Conservation (phyloP, 2,888 invertebrate species). For the Caenorhabditis afra region DNA sequence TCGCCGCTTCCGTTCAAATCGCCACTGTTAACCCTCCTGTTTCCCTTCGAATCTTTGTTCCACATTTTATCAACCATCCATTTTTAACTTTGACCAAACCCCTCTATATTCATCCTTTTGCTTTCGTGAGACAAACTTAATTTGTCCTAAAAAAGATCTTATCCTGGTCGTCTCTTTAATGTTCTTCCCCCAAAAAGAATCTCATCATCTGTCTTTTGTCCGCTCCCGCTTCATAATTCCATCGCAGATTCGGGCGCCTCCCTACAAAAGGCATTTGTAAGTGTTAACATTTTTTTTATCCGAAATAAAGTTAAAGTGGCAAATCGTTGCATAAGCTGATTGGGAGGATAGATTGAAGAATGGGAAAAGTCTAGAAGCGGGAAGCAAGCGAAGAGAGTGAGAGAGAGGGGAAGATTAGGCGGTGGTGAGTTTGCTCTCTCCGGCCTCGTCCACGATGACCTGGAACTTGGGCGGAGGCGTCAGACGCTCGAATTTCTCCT, state of each 20-base stretch:
- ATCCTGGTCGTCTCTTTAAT: slow-evolving; percentile 21
- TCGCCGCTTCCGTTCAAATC: not conserved
- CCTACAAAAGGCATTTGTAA: slow-evolving; percentile 32
- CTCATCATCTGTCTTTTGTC: slow-evolving; percentile 52
- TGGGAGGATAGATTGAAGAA: slow-evolving; percentile 6
- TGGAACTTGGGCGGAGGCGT: slow-evolving; percentile 65
- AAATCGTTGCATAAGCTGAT: slow-evolving; percentile 38
- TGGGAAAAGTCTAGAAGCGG: slow-evolving; percentile 26
- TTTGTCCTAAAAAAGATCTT: slow-evolving; percentile 20
- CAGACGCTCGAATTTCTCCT: slow-evolving; percentile 49
- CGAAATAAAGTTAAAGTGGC: slow-evolving; percentile 57
- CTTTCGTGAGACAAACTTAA: slow-evolving; percentile 19
- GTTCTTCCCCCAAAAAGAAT: slow-evolving; percentile 43
- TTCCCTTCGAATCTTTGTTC: not conserved
- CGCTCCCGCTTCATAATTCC: slow-evolving; percentile 1
- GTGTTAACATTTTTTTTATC: slow-evolving; percentile 59
- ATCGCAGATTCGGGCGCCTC: not conserved
- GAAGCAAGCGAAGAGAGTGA: not conserved
- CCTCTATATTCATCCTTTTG: slow-evolving; percentile 25
- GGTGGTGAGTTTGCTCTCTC: slow-evolving; percentile 63
- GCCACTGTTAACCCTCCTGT: slow-evolving; percentile 17
- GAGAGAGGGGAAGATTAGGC: slow-evolving; percentile 15
- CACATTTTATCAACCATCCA: slow-evolving; percentile 6
- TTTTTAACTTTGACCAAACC: slow-evolving; percentile 46
- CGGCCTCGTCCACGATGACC: slow-evolving; percentile 70